Conservation (phyloP, 2,888 invertebrate genomes). For the Silvanus unidentatus region DNA sequence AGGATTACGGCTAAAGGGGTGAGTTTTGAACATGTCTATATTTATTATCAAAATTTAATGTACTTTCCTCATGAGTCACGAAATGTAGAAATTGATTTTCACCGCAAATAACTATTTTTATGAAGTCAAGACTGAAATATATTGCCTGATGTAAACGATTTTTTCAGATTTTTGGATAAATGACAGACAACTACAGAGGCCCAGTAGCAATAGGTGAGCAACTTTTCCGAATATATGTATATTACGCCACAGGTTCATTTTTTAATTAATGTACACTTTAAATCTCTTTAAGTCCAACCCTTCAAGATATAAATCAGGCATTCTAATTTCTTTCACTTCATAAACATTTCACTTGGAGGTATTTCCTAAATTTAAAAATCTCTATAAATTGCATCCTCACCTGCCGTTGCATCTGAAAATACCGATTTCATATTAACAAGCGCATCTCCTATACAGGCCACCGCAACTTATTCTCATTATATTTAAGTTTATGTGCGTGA, state of each 20-base stretch:
- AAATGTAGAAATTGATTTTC: too few relatives aligned
- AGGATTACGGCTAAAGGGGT: constrained; percentile 49
- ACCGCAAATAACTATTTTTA: too few relatives aligned
- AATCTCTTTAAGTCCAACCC: too few relatives aligned
- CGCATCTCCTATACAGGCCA: too few relatives aligned
- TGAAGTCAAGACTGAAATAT: too few relatives aligned
- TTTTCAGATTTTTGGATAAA: constrained; percentile 22
- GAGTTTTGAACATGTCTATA: neutral
- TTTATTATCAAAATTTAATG: neutral
- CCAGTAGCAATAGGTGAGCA: constrained; percentile 9
- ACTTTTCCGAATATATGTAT: constrained; percentile 25
- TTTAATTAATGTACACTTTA: too few relatives aligned
- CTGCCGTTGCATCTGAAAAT: too few relatives aligned
- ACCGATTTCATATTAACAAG: too few relatives aligned
- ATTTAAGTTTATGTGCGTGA: too few relatives aligned
- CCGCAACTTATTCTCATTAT: too few relatives aligned
- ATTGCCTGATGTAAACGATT: too few relatives aligned
- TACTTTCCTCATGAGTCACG: too few relatives aligned
- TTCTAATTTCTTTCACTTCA: neutral
- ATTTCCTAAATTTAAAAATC: neutral
- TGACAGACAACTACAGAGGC: constrained; percentile 49
- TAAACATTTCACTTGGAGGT: neutral
- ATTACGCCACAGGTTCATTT: constrained; percentile 7
- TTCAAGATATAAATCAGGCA: neutral
- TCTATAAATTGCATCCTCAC: constrained; percentile 1